Conservation (phyloP, 2,797 vertebrate genomes). For the Myotis daubentonii region DNA sequence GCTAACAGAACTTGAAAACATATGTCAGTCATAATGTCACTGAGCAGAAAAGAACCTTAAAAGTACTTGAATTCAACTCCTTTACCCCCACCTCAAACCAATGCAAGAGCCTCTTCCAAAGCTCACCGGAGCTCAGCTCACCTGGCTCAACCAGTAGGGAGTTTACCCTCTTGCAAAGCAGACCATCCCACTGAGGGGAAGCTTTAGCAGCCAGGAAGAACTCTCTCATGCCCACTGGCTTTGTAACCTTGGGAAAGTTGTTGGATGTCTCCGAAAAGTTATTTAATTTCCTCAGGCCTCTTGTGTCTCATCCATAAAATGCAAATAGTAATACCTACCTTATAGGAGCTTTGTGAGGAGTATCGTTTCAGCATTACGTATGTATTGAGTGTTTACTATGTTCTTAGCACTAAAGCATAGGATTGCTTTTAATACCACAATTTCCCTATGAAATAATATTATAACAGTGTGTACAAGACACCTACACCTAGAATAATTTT, state of each 20-base stretch:
- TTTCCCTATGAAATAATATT: not conserved
- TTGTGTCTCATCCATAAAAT: not conserved
- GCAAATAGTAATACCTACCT: not conserved
- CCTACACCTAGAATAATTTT: not conserved
- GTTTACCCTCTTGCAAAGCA: not conserved
- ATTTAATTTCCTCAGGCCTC: not conserved
- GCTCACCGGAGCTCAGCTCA: not conserved
- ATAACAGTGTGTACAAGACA: not conserved
- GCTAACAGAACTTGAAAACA: not conserved
- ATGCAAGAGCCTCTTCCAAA: not conserved
- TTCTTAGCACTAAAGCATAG: not conserved
- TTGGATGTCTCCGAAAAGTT: not conserved
- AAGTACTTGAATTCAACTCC: not conserved
- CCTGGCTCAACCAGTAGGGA: not conserved
- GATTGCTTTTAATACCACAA: not conserved
- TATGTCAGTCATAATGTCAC: not conserved
- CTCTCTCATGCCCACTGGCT: not conserved
- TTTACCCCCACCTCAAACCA: not conserved
- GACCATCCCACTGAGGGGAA: not conserved
- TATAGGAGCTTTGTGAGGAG: not conserved
- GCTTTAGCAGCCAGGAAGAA: not conserved
- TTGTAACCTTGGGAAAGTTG: constrained; percentile 17
- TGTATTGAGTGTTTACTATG: not conserved
- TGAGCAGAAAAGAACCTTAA: not conserved
- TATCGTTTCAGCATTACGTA: not conserved